Evolutionary conservation across 2,113 vertebrate genomes (phyloP), one percentile per base, ranked within the genome.

Genomic region (Panurus biarmicus): DNA sequence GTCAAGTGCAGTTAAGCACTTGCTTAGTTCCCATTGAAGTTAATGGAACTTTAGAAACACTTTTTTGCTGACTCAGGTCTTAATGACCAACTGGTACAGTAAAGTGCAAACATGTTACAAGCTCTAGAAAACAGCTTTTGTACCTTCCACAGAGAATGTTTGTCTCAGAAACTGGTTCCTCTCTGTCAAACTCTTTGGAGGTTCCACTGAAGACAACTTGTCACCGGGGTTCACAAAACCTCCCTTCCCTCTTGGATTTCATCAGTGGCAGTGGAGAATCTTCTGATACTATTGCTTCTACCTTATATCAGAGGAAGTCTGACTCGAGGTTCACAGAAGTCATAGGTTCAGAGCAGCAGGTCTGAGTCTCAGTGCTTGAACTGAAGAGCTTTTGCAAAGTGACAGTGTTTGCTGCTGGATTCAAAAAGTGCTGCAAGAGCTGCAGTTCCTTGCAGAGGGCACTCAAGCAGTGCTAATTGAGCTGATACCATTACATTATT

Each of bases 21-120:
- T 56, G 29, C 89, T 92, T 89, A 94, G 84, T 94, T 95, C 92
- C 89, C 69, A 81, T 61, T 90, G 54, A 90, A 96, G 57, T 84
- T 62, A 76, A 77, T 87, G 78, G 60, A 80, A 91, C 67, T 83
- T 85, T 9, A 89, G 81, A 85, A 93, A 67, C 19, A 22, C 61
- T 67, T 71, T 56, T 71, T 58, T 93, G 89, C 87, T 93, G 93
- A 95, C 71, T 89, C 67, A 36, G 86, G 54, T 92, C 71, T 80
- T 69, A 69, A 74, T 82, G 89, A 90, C 69, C 85, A 83, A 36
- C 74, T 85, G 48, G 44, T 93, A 38, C 58, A 66, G 38, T 87
- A 7, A 57, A 69, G 35, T n/a, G 50, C 58, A 66, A 53, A 62
- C 31, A 19, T 3, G 0, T 81, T 81, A 71, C 3, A 8, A 67